phyloP scores from a whole-genome alignment of 1,140 invertebrate genomes.

The Stratiolaelaps scimitus region DNA sequence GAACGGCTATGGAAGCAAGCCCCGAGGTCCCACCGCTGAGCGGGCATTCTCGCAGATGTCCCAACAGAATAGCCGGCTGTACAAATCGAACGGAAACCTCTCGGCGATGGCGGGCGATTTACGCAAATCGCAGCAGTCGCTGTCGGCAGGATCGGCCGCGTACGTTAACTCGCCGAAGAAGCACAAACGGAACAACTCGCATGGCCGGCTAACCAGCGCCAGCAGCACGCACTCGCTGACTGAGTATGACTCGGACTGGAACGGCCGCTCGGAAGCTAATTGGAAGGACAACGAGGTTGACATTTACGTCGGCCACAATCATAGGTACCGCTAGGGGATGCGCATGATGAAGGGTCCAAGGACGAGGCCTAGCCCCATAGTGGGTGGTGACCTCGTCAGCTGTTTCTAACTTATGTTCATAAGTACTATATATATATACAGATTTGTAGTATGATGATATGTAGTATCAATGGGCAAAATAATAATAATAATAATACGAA shows the following conservation, averaged over 20 bases:
- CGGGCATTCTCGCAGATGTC: slow-evolving; percentile 27
- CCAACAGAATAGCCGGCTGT: slow-evolving; percentile 25
- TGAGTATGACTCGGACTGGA: slow-evolving; percentile 52
- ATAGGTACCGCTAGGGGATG: slow-evolving; percentile 30
- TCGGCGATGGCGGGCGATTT: slow-evolving; percentile 45
- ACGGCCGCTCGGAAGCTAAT: slow-evolving; percentile 46
- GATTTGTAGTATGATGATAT: no score
- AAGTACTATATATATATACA: no score
- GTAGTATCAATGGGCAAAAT: no score
- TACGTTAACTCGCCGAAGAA: slow-evolving; percentile 39
- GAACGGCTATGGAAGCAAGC: slow-evolving; percentile 30
- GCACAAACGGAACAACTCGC: slow-evolving; percentile 35
- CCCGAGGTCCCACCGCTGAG: slow-evolving; percentile 7
- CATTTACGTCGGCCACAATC: slow-evolving; percentile 77
- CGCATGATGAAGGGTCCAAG: no score
- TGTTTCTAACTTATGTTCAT: no score
- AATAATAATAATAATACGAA: no score
- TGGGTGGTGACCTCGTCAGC: no score
- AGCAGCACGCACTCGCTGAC: slow-evolving; percentile 39
- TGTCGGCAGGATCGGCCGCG: slow-evolving; percentile 53
- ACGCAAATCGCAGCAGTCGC: slow-evolving; percentile 62
- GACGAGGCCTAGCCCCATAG: no score
- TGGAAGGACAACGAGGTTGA: slow-evolving; percentile 93
- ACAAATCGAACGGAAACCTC: slow-evolving; percentile 27
- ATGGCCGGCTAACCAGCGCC: slow-evolving; percentile 35